phyloP scores from a whole-genome alignment of 1,140 invertebrate genomes.

The Archivesica marissinica region DNA sequence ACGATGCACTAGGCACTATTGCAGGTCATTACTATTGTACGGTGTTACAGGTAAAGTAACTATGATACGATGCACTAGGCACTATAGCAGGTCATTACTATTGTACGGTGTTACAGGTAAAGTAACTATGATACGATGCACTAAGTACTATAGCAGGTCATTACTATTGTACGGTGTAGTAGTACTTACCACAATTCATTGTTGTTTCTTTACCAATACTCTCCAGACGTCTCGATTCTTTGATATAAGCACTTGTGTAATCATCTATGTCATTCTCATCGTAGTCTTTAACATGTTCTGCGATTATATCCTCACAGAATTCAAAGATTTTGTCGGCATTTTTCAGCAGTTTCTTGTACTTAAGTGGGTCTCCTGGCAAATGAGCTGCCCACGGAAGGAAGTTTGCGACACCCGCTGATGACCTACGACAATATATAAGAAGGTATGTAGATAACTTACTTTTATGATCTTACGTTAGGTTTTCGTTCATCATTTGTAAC shows the following conservation, averaged over 20 bases:
- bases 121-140: too few relatives aligned
- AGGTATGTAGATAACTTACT: too few relatives aligned
- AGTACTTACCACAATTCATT: conserved; percentile 40
- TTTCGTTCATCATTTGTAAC: too few relatives aligned
- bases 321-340: conserved; percentile 31
- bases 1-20: too few relatives aligned
- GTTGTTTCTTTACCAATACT: conserved; percentile 36
- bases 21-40: too few relatives aligned
- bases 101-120: too few relatives aligned
- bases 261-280: conserved; percentile 62
- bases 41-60: too few relatives aligned
- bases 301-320: conserved; percentile 6
- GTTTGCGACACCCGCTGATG: conserved; percentile 3
- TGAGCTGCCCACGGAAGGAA: conserved; percentile 41
- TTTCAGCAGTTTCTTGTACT: conserved; percentile 6
- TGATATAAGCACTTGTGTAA: conserved; percentile 66
- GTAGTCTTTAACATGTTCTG: conserved; percentile 54
- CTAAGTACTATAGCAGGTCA: too few relatives aligned
- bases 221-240: conserved; percentile 60
- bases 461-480: too few relatives aligned
- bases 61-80: too few relatives aligned
- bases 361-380: conserved; percentile 48
- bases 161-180: background rate
- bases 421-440: too few relatives aligned
- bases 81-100: too few relatives aligned